A percentile compares a stretch with the other conserved stretches of the same genome.
These are phyloP conservation scores for Ctena decussata DNA, from an alignment of 2,888 invertebrate genomes.

Conservation along the genomic window DNA sequence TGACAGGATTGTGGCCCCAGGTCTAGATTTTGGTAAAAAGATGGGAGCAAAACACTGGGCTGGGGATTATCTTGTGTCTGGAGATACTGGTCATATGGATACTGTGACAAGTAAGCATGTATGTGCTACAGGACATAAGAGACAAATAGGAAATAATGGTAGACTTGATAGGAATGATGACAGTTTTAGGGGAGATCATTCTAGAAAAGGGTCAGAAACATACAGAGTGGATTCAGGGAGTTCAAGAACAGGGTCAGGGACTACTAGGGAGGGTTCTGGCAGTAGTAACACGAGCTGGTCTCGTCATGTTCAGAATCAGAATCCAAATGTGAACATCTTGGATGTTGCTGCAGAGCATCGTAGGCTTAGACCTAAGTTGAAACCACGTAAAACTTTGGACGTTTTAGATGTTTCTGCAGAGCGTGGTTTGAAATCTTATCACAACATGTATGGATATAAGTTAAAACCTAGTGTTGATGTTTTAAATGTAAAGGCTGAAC, in stretches of 20 bases:
- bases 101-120: conserved; percentile 45
- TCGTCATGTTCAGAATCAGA: conserved; percentile 2
- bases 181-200: background rate
- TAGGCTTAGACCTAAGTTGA: background rate
- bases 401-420: conserved; percentile 57
- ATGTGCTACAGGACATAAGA: conserved; percentile 51
- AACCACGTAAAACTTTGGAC: conserved; percentile 41
- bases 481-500: conserved; percentile 17
- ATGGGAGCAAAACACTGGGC: conserved; percentile 48
- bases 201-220: background rate
- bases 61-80: conserved; percentile 54
- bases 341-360: conserved; percentile 59
- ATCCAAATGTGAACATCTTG: conserved; percentile 37
- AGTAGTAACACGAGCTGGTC: conserved; percentile 3
- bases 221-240: conserved; percentile 20
- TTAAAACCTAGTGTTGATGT: conserved; percentile 13
- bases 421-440: background rate
- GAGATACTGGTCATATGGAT: conserved; percentile 42
- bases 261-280: background rate
- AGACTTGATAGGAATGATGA: conserved; percentile 24
- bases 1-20: conserved; percentile 18
- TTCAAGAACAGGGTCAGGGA: conserved; percentile 1
- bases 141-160: conserved; percentile 62
- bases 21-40: conserved; percentile 30
- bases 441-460: background rate